Evolutionary conservation across 2,113 vertebrate genomes (phyloP).

Genomic region (Todiramphus saurophagus): DNA sequence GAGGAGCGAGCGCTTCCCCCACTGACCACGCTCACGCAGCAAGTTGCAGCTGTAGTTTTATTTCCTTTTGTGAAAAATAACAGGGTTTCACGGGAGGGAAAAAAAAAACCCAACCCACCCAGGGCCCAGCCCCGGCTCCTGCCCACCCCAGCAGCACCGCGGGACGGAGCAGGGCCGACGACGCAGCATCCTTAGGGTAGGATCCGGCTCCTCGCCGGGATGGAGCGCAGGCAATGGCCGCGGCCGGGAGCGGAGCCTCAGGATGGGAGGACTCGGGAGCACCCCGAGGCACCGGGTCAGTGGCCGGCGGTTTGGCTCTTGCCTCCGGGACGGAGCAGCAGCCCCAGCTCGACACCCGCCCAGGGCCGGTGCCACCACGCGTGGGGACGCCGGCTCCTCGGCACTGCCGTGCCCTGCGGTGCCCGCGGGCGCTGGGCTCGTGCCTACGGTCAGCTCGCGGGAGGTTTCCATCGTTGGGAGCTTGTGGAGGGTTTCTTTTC

Average conservation of each 20-base stretch:
- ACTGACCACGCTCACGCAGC: constrained; percentile 31
- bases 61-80: constrained; percentile 81
- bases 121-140: constrained; percentile 32
- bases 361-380: rapidly evolving
- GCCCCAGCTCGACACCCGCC: neutral
- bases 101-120: neutral
- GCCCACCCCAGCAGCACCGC: constrained; percentile 13
- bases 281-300: neutral
- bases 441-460: neutral
- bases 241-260: neutral
- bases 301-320: neutral
- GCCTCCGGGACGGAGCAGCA: neutral
- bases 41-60: constrained; percentile 75
- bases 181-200: neutral
- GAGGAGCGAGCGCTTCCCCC: rapidly evolving
- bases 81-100: constrained; percentile 32
- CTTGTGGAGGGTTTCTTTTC: neutral
- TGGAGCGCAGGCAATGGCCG: rapidly evolving
- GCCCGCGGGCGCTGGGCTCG: rapidly evolving
- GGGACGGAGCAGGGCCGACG: constrained; percentile 21
- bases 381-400: neutral
- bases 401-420: neutral
- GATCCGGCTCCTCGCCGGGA: neutral
- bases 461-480: neutral
- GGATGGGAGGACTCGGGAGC: neutral